phyloP scores from a whole-genome alignment of 2,888 invertebrate species.

The Drosophila algonquin region DNA sequence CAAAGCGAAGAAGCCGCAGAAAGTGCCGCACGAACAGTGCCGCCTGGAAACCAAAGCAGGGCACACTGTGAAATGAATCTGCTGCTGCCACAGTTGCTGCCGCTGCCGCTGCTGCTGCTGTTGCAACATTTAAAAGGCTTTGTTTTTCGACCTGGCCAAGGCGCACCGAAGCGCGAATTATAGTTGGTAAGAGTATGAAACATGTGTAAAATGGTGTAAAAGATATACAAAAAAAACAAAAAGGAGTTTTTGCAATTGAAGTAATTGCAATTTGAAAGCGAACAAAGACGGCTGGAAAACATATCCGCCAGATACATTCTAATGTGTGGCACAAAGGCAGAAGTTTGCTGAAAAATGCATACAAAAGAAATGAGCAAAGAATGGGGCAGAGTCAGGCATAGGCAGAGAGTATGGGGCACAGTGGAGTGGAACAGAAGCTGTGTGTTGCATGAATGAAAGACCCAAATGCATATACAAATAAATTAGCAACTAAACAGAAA shows the following conservation, averaged over 20 bases:
- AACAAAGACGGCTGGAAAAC: constrained; percentile 15
- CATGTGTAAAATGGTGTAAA: constrained; percentile 52
- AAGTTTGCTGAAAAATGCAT: constrained; percentile 48
- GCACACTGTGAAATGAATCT: constrained; percentile 33
- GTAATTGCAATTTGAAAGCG: constrained; percentile 66
- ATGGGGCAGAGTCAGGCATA: constrained; percentile 13
- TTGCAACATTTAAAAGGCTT: constrained; percentile 42
- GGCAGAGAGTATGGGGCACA: background rate
- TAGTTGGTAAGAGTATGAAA: constrained; percentile 22
- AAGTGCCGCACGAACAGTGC: constrained; percentile 43
- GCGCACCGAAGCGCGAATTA: constrained; percentile 66
- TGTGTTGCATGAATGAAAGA: constrained; percentile 55
- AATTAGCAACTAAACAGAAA: constrained; percentile 75
- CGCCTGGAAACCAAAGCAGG: constrained; percentile 27
- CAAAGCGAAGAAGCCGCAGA: constrained; percentile 48
- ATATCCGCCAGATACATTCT: constrained; percentile 41
- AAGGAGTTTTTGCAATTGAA: constrained; percentile 50
- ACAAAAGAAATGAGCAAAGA: constrained; percentile 48
- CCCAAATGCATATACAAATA: constrained; percentile 74
- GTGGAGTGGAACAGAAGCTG: constrained; percentile 26
- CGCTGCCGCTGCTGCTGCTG: constrained; percentile 28
- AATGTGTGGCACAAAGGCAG: constrained; percentile 4
- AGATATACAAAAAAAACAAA: constrained; percentile 37
- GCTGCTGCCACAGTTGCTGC: constrained; percentile 32
- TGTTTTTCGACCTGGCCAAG: constrained; percentile 38